These are phyloP conservation scores for Oryzias melastigma DNA, from an alignment of 2,113 vertebrate genomes.

Conservation along the genomic window DNA sequence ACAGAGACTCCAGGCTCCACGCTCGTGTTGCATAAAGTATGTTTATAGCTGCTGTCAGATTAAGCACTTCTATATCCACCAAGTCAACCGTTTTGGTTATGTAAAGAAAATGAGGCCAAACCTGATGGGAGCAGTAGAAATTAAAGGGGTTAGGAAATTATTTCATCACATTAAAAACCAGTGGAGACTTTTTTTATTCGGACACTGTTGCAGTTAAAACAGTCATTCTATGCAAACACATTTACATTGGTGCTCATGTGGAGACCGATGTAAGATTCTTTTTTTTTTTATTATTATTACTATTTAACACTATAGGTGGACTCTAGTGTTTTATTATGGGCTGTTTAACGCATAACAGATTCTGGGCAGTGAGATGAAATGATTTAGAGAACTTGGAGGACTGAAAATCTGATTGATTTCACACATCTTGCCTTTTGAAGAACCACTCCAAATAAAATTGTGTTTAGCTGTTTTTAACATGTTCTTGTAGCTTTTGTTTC, in stretches of 20 bases:
- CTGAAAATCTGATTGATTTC: neutral
- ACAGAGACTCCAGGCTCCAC: slow-evolving; percentile 41
- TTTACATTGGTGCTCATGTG: neutral
- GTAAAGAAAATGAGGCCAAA: slow-evolving; percentile 2
- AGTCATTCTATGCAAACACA: neutral
- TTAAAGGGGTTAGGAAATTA: neutral
- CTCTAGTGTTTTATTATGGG: neutral
- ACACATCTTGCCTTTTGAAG: too few relatives aligned
- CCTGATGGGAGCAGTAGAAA: slow-evolving; percentile 6
- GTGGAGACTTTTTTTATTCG: neutral
- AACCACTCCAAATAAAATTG: too few relatives aligned
- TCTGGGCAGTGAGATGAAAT: neutral
- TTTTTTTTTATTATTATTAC: too few relatives aligned
- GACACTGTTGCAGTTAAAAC: neutral
- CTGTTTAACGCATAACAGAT: neutral
- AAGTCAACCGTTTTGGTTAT: slow-evolving; percentile 25
- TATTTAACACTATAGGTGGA: neutral
- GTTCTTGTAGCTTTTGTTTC: too few relatives aligned
- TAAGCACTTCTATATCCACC: slow-evolving; percentile 20
- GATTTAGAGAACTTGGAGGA: neutral
- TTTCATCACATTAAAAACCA: neutral
- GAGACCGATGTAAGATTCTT: neutral
- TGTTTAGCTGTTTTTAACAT: too few relatives aligned
- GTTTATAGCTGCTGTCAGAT: slow-evolving; percentile 53
- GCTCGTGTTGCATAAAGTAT: slow-evolving; percentile 32